A percentile compares a stretch with the other conserved stretches of the same genome.
Conservation (phyloP, 2,113 vertebrate species). For the Odobenus rosmarus region DNA sequence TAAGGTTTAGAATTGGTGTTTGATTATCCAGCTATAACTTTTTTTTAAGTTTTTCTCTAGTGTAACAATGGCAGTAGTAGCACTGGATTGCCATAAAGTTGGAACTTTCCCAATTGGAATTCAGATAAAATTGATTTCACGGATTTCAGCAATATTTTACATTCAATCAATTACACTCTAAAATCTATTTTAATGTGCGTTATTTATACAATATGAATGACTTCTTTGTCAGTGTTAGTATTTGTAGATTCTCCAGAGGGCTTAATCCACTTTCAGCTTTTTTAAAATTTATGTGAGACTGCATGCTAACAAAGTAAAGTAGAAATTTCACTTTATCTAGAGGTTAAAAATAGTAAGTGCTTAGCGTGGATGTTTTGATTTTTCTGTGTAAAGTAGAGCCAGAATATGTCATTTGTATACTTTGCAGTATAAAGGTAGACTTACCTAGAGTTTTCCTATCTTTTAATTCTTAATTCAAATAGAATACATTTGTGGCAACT, state of each 20-base stretch:
- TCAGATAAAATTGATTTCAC: slow-evolving; percentile 8
- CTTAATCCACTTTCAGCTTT: neutral
- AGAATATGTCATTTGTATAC: neutral
- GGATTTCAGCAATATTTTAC: neutral
- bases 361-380: neutral
- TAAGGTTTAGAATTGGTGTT: neutral
- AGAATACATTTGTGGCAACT: neutral
- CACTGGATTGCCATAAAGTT: neutral
- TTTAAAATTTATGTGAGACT: slow-evolving; percentile 44
- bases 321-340: slow-evolving; percentile 3
- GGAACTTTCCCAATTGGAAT: slow-evolving; percentile 20
- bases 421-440: neutral
- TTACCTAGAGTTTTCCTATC: neutral
- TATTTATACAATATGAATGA: neutral
- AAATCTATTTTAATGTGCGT: neutral
- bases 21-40: neutral
- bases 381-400: neutral
- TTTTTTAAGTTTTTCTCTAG: neutral
- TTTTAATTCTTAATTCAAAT: slow-evolving; percentile 1
- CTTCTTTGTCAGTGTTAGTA: slow-evolving; percentile 23
- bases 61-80: neutral
- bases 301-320: neutral
- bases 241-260: slow-evolving; percentile 30
- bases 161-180: neutral
- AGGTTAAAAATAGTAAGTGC: neutral